Evolutionary conservation across 2,888 invertebrate genomes (phyloP).

Genomic region (Steromphala cineraria): DNA sequence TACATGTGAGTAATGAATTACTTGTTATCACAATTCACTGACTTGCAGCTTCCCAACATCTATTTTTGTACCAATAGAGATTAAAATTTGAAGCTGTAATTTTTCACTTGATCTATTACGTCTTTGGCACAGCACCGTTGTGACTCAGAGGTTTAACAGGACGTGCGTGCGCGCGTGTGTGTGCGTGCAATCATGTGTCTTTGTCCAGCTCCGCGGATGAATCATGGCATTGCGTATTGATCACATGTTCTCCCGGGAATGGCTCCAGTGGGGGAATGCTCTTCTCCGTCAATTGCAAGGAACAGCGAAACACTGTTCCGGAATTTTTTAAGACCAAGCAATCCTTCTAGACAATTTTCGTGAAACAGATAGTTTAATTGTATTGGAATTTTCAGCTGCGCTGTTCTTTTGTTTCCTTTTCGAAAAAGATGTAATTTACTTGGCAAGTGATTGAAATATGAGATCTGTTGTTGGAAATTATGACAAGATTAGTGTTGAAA

Average conservation of each 20-base stretch:
- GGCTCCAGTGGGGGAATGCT: not conserved
- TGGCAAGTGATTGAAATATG: no score
- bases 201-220: not conserved
- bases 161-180: not conserved
- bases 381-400: not conserved
- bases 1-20: not conserved
- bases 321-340: not conserved
- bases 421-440: no score
- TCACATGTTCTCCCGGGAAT: not conserved
- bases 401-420: no score
- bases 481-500: no score
- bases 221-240: conserved; percentile 3
- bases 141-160: not conserved
- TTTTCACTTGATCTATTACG: not conserved
- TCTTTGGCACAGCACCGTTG: not conserved
- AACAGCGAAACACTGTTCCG: not conserved
- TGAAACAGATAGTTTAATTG: not conserved
- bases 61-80: not conserved
- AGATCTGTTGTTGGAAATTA: no score
- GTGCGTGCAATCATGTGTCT: not conserved
- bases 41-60: not conserved
- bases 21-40: not conserved
- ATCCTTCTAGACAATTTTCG: not conserved
- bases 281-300: not conserved
- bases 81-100: conserved; percentile 8